Percentiles rank a stretch among this genome's conserved stretches.
Conservation (phyloP, 2,797 vertebrate species). For the Malacoraja senta region DNA sequence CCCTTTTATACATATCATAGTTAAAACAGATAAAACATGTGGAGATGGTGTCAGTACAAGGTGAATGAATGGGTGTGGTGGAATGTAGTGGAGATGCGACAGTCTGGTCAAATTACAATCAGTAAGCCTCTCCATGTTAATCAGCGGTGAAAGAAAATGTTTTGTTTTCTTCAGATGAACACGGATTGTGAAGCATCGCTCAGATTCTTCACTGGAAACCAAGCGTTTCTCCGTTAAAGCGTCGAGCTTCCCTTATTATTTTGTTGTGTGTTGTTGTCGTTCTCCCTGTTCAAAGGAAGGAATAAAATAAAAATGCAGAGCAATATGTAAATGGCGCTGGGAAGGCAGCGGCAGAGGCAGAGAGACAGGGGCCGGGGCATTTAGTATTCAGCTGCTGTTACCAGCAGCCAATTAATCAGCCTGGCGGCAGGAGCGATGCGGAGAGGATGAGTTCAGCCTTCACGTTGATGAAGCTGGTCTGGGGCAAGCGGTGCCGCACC, state of each 20-base stretch:
- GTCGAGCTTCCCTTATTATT: neutral
- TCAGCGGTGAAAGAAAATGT: constrained; percentile 21
- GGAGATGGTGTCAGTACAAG: neutral
- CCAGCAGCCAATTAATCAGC: constrained; percentile 98
- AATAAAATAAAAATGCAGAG: neutral
- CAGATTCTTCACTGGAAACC: constrained; percentile 12
- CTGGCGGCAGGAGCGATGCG: constrained; percentile 87
- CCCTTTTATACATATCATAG: too few relatives aligned
- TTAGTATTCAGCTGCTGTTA: constrained; percentile 83
- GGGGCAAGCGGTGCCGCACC: constrained; percentile 94
- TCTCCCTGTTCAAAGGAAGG: neutral
- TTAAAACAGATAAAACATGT: neutral
- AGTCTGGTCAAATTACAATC: neutral
- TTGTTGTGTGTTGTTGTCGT: too few relatives aligned
- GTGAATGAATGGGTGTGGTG: neutral
- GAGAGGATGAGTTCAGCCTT: constrained; percentile 98
- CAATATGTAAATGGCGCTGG: constrained; percentile 38
- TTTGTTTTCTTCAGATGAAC: constrained; percentile 17
- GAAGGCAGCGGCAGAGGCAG: constrained; percentile 34
- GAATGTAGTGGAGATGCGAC: constrained; percentile 10
- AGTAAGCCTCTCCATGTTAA: neutral
- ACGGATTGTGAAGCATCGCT: neutral
- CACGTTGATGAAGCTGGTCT: constrained; percentile 97
- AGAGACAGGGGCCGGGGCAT: constrained; percentile 64
- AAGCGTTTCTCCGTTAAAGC: neutral